phyloP scores from a whole-genome alignment of 1,140 invertebrate species.

The Drosophila pseudoananassae region DNA sequence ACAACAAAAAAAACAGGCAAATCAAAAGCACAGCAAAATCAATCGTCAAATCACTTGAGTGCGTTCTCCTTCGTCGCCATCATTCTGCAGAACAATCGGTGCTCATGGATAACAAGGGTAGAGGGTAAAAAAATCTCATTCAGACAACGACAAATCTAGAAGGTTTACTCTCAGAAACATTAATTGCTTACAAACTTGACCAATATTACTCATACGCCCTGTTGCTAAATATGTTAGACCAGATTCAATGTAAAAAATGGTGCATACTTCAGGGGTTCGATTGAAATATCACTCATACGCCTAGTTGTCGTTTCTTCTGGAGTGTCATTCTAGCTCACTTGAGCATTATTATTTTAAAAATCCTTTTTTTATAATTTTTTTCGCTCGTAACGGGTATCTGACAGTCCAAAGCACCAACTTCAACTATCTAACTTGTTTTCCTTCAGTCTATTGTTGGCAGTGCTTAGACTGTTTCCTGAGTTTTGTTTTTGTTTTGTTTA shows the following conservation, averaged over 20 bases:
- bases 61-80: constrained; percentile 54
- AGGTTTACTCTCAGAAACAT: background rate
- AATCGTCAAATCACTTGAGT: constrained; percentile 80
- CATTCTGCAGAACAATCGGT: constrained; percentile 45
- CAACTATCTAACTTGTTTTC: constrained; percentile 4
- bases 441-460: constrained; percentile 65
- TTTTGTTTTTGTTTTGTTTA: constrained; percentile 64
- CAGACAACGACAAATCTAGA: background rate
- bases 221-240: background rate
- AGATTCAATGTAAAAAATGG: too few species aligned
- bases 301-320: background rate
- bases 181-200: background rate
- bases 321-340: too few species aligned
- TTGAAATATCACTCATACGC: constrained; percentile 1
- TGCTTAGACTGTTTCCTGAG: constrained; percentile 23
- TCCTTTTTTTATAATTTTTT: background rate
- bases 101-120: constrained; percentile 9
- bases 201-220: background rate
- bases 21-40: constrained; percentile 71
- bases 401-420: background rate
- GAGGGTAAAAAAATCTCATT: constrained; percentile 1
- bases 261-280: background rate
- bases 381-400: constrained; percentile 4
- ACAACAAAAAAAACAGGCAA: constrained; percentile 37
- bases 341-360: too few species aligned